Evolutionary conservation across 2,888 invertebrate genomes (phyloP).

Genomic region (Hecatera dysodea): DNA sequence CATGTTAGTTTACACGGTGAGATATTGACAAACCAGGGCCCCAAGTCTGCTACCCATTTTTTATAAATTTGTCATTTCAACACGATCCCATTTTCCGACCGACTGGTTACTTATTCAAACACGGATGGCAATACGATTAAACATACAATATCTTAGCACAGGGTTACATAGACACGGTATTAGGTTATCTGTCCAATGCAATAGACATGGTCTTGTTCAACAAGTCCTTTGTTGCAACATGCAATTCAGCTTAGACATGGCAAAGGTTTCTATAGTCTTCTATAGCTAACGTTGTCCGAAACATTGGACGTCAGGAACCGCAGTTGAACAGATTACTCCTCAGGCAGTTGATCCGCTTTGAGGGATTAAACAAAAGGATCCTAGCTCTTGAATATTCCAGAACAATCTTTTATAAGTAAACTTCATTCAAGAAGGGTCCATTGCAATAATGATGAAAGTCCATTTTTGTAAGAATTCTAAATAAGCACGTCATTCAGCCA

Average conservation of each 20-base stretch:
- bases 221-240: not conserved
- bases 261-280: not conserved
- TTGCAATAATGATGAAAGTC: too few species aligned
- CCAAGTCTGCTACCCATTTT: too few species aligned
- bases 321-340: constrained; percentile 7
- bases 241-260: not conserved
- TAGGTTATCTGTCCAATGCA: not conserved
- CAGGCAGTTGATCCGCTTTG: constrained; percentile 14
- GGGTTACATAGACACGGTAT: not conserved
- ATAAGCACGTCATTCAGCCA: too few species aligned
- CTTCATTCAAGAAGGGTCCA: too few species aligned
- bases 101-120: not conserved
- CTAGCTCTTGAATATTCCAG: not conserved
- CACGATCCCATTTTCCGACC: too few species aligned
- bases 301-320: not conserved
- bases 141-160: not conserved
- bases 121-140: not conserved
- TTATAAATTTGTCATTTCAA: too few species aligned
- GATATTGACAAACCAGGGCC: too few species aligned
- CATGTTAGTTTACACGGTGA: too few species aligned
- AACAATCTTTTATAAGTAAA: too few species aligned
- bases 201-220: not conserved
- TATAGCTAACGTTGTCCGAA: not conserved
- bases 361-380: not conserved
- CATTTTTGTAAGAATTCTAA: too few species aligned